Conservation (phyloP, 2,888 invertebrate genomes). For the Conchocele bisecta region DNA sequence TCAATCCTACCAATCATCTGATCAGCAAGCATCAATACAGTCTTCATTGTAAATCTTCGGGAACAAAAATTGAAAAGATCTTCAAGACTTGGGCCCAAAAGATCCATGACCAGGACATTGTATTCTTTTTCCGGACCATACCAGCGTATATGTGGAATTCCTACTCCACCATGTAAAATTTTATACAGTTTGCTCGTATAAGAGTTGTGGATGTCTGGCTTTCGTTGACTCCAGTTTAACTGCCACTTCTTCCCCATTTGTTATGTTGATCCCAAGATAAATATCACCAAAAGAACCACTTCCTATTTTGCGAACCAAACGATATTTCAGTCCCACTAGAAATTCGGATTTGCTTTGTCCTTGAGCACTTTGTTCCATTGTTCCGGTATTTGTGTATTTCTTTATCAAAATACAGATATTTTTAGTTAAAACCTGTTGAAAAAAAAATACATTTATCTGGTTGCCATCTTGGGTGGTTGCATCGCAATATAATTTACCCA, state of each 20-base stretch:
- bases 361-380: slow-evolving; percentile 63
- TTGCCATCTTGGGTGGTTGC: slow-evolving; percentile 81
- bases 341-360: slow-evolving; percentile 76
- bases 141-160: slow-evolving; percentile 82
- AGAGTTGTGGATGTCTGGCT: slow-evolving; percentile 84
- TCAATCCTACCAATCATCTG: slow-evolving; percentile 91
- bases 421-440: slow-evolving; percentile 56
- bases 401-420: slow-evolving; percentile 5
- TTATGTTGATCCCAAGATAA: slow-evolving; percentile 82
- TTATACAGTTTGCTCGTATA: slow-evolving; percentile 85
- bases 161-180: slow-evolving; percentile 84
- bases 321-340: slow-evolving; percentile 81
- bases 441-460: slow-evolving; percentile 63
- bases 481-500: slow-evolving; percentile 72
- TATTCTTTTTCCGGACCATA: slow-evolving; percentile 95
- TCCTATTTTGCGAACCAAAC: slow-evolving; percentile 82
- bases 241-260: slow-evolving; percentile 84
- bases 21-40: slow-evolving; percentile 99
- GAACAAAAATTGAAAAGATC: slow-evolving; percentile 98
- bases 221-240: slow-evolving; percentile 85
- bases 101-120: slow-evolving; percentile 99
- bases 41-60: slow-evolving; percentile 99
- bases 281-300: slow-evolving; percentile 83
- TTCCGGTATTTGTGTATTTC: slow-evolving; percentile 3
- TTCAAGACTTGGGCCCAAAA: slow-evolving; percentile 87